Evolutionary conservation across 1,140 invertebrate genomes (phyloP), one percentile per base, ranked within the genome.

Genomic region (Heliothis subflexa): DNA sequence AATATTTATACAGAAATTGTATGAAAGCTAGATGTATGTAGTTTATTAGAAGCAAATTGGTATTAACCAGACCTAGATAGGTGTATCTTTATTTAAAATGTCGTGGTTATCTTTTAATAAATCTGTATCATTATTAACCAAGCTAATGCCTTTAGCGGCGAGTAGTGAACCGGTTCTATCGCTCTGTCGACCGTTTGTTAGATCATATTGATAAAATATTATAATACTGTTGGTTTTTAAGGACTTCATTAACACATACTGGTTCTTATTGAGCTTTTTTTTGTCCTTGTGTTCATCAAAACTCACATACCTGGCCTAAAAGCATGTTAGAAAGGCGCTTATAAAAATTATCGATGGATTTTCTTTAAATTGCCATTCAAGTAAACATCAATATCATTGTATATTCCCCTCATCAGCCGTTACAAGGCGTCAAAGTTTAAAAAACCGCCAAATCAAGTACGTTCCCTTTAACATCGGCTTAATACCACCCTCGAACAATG

Each of bases 401-500:
- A 59, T 25, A 50, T 47, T 18, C n/a, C 18, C 64, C 12, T 64
- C 21, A 16, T 68, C 16, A 68, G 13, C 16, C 10, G 2, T 18
- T 14, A 66, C n/a, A 28, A 45, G 33, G 16, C 40, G 16, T 71
- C 25, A 33, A 71, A 54, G 55, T 61, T 61, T 61, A 61, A 57
- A 40, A 45, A 68, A 78, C 50, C 50, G 33, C 75, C 50, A 78
- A 78, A 78, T 57, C 62, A 70, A 68, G 75, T 70, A 47, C 14
- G 16, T 78, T 55, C 40, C 64, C 75, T 68, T 55, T 47, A 78
- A 70, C 57, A 52, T 57, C 64, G n/a, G n/a, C 62, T 33, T 25
- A 70, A 55, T 18, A 12, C 57, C 57, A 12, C 40, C 59, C 59
- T 64, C 25, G 16, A 52, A 52, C 47, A 70, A 50, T 18, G 49